A percentile compares a stretch with the other conserved stretches of the same genome.
Evolutionary conservation across 2,113 vertebrate species (phyloP).

Genomic region (Boleophthalmus pectinirostris): DNA sequence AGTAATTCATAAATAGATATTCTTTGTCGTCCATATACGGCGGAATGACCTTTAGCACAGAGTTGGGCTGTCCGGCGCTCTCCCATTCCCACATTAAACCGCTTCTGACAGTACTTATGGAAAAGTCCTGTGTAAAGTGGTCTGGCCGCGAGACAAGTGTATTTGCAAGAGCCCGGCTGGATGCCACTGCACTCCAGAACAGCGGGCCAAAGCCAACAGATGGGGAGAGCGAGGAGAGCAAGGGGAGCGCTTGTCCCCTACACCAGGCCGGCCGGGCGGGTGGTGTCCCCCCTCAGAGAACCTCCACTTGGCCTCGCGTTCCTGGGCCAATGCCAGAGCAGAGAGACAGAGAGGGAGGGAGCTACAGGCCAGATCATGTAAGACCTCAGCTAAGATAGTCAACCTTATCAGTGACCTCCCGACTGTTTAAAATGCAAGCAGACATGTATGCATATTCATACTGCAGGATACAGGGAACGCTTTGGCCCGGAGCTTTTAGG

Average conservation of each 20-base stretch:
- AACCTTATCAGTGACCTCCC: conserved; percentile 21
- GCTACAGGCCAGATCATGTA: conserved; percentile 6
- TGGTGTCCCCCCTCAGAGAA: conserved; percentile 67
- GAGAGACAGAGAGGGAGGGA: conserved; percentile 19
- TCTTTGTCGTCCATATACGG: conserved; percentile 24
- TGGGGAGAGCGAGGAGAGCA: conserved; percentile 71
- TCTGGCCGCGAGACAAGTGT: conserved; percentile 66
- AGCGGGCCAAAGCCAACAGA: conserved; percentile 76
- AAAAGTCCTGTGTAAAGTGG: conserved; percentile 70
- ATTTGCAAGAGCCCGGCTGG: conserved; percentile 63
- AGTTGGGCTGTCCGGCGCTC: conserved; percentile 36
- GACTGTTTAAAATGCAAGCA: conserved; percentile 18
- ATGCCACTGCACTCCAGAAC: conserved; percentile 61
- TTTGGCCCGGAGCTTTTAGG: conserved; percentile 11
- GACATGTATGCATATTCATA: conserved; percentile 19
- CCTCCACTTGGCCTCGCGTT: conserved; percentile 64
- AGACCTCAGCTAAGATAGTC: conserved; percentile 1
- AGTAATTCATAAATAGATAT: conserved; percentile 26
- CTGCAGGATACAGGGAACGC: not conserved
- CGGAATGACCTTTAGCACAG: conserved; percentile 53
- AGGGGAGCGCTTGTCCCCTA: conserved; percentile 71
- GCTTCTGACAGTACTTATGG: conserved; percentile 61
- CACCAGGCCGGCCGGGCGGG: conserved; percentile 55
- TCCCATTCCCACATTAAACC: conserved; percentile 62
- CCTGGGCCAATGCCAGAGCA: conserved; percentile 55